These are phyloP conservation scores for Antennarius striatus DNA, from an alignment of 2,113 vertebrate species.

Conservation along the genomic window DNA sequence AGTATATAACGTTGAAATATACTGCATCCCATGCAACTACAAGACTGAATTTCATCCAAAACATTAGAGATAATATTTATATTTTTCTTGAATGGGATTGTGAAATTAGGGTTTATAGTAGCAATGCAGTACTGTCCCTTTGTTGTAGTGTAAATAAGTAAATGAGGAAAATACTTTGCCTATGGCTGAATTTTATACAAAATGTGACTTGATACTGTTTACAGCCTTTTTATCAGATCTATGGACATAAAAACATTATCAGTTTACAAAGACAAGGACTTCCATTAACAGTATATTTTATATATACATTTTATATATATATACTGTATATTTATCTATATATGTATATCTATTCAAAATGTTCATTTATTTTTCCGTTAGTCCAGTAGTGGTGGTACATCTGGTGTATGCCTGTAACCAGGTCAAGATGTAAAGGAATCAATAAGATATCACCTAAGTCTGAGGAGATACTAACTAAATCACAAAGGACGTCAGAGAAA, in stretches of 20 bases:
- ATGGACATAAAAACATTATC: too few species aligned
- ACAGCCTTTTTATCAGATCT: too few species aligned
- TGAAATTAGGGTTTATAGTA: background rate
- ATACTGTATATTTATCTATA: too few species aligned
- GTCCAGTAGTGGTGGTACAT: constrained; percentile 23
- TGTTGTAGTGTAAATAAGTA: background rate
- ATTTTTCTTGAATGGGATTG: background rate
- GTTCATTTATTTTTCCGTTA: too few species aligned
- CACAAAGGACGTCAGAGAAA: constrained; percentile 19
- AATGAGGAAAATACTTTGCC: too few species aligned
- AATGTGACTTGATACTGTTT: too few species aligned
- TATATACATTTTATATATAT: too few species aligned
- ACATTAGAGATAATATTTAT: background rate
- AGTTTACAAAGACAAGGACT: too few species aligned
- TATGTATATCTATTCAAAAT: too few species aligned
- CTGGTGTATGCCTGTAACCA: constrained; percentile 25
- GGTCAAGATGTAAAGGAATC: constrained; percentile 21
- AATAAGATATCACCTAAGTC: constrained; percentile 3
- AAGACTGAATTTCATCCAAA: background rate
- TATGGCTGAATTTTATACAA: too few species aligned
- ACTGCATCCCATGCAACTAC: background rate
- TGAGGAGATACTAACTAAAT: constrained; percentile 16
- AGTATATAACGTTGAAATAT: background rate
- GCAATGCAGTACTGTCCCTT: background rate
- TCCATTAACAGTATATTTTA: too few species aligned